Conservation (phyloP, 2,113 vertebrate genomes). For the Hyla sarda region DNA sequence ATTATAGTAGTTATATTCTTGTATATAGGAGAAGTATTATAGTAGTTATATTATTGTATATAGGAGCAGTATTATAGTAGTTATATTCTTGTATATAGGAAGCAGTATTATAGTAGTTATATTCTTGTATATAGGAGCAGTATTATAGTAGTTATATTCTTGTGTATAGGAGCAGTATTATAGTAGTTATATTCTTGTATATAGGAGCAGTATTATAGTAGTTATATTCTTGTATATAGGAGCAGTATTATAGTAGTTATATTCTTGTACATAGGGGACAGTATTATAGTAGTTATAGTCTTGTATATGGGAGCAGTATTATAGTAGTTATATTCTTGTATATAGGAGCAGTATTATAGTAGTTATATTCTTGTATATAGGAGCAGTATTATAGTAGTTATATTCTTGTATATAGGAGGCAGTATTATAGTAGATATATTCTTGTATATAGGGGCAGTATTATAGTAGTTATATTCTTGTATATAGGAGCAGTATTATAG, state of each 20-base stretch:
- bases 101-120: too few species aligned
- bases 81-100: neutral
- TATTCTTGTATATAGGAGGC: neutral
- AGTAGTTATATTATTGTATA: too few species aligned
- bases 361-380: slow-evolving; percentile 5
- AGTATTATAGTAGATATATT: slow-evolving; percentile 8
- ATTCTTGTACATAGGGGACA: too few species aligned
- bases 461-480: slow-evolving; percentile 21
- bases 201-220: slow-evolving; percentile 1
- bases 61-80: neutral
- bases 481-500: neutral
- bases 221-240: slow-evolving; percentile 17
- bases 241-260: slow-evolving; percentile 15
- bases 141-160: slow-evolving; percentile 13
- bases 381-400: slow-evolving; percentile 6
- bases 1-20: too few species aligned
- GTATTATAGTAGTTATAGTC: slow-evolving; percentile 11
- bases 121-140: neutral
- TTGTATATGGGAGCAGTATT: neutral
- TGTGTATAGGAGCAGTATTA: neutral
- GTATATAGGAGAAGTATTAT: too few species aligned
- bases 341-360: neutral
- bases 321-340: slow-evolving; percentile 15
- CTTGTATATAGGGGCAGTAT: neutral
- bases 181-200: slow-evolving; percentile 5